These are phyloP conservation scores for Hyperoplus immaculatus DNA, from an alignment of 2,797 vertebrate genomes.

Conservation along the genomic window DNA sequence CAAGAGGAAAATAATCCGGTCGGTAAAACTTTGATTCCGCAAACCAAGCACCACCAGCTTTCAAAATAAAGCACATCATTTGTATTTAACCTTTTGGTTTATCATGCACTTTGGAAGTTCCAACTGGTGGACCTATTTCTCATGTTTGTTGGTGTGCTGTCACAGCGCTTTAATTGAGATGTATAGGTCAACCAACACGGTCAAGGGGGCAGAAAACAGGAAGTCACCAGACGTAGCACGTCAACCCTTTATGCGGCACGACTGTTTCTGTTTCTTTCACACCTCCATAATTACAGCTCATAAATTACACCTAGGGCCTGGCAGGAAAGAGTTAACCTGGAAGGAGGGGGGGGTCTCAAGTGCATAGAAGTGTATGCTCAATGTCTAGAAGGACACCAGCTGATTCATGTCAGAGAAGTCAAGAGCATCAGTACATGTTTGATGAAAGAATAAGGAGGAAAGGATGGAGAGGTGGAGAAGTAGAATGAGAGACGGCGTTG, in stretches of 20 bases:
- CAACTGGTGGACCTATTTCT: neutral
- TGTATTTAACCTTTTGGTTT: neutral
- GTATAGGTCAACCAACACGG: constrained; percentile 43
- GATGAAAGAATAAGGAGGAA: constrained; percentile 28
- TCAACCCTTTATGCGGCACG: constrained; percentile 47
- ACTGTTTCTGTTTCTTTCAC: constrained; percentile 74
- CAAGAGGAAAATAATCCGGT: neutral
- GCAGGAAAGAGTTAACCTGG: constrained; percentile 33
- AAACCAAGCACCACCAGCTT: neutral
- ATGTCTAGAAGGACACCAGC: constrained; percentile 2
- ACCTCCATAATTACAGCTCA: constrained; percentile 70
- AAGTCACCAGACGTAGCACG: constrained; percentile 43
- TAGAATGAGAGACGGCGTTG: neutral
- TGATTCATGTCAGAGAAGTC: constrained; percentile 26
- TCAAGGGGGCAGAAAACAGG: constrained; percentile 55
- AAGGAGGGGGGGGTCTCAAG: neutral
- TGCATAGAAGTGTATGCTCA: neutral
- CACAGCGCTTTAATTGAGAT: constrained; percentile 32
- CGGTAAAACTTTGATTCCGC: neutral
- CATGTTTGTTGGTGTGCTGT: constrained; percentile 12
- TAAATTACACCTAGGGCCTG: constrained; percentile 58
- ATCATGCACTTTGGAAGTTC: neutral
- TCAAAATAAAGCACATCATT: neutral
- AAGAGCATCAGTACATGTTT: constrained; percentile 17
- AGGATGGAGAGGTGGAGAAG: constrained; percentile 27